phyloP scores from a whole-genome alignment of 2,888 invertebrate species.

The Tryphoninae sp. region DNA sequence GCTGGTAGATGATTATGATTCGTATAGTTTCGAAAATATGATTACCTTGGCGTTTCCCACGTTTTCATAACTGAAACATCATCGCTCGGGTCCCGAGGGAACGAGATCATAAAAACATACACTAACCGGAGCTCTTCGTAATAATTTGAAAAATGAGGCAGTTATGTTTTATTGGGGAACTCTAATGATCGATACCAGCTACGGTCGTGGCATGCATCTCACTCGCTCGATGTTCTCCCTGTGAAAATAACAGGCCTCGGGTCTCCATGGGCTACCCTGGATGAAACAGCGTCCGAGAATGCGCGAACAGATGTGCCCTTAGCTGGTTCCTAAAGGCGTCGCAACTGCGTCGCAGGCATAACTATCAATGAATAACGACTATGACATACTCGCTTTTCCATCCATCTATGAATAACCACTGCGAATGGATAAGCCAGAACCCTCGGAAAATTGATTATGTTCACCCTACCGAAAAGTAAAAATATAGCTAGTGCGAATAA shows the following conservation, averaged over 20 bases:
- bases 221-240: constrained; percentile 8
- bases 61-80: constrained; percentile 46
- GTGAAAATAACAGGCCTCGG: constrained; percentile 39
- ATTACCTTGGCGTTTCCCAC: constrained; percentile 41
- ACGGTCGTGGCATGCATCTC: constrained; percentile 20
- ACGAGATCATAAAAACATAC: constrained; percentile 9
- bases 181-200: constrained; percentile 56
- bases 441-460: constrained; percentile 38
- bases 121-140: constrained; percentile 31
- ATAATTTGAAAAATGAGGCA: constrained; percentile 65
- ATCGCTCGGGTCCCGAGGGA: constrained; percentile 15
- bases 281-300: constrained; percentile 22
- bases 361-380: constrained; percentile 61
- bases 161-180: constrained; percentile 61
- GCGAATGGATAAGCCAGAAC: constrained; percentile 38
- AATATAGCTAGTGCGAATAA: not conserved
- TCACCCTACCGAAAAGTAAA: constrained; percentile 21
- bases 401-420: constrained; percentile 45
- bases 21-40: constrained; percentile 29
- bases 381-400: constrained; percentile 50
- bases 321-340: constrained; percentile 44
- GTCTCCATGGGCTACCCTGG: constrained; percentile 15
- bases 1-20: constrained; percentile 16
- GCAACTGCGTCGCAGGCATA: constrained; percentile 42
- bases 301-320: constrained; percentile 64